These are phyloP conservation scores for Eupithecia inturbata DNA, from an alignment of 2,888 invertebrate genomes.

Conservation along the genomic window DNA sequence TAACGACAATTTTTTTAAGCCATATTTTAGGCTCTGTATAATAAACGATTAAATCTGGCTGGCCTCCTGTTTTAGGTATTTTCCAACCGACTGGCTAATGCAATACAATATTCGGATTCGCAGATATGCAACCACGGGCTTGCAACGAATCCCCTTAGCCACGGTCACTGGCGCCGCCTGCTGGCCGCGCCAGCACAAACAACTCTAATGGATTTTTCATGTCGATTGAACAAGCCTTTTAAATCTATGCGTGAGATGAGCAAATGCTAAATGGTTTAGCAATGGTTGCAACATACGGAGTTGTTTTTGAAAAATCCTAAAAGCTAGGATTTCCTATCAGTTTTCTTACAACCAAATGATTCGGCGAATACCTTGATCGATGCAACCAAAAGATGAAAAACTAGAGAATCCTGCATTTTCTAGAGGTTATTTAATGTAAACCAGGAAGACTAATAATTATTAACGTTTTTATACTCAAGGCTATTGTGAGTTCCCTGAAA, in stretches of 20 bases:
- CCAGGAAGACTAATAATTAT: constrained; percentile 59
- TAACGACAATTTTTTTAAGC: background rate
- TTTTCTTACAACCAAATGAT: background rate
- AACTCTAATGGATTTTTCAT: constrained; percentile 83
- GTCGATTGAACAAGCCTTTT: constrained; percentile 77
- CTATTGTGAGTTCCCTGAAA: constrained; percentile 59
- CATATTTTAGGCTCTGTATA: background rate
- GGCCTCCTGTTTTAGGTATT: constrained; percentile 12
- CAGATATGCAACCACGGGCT: constrained; percentile 56
- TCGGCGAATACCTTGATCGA: background rate
- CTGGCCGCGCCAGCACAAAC: constrained; percentile 69
- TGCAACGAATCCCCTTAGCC: constrained; percentile 80
- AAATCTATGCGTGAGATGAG: constrained; percentile 64
- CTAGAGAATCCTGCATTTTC: background rate
- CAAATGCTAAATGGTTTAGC: constrained; percentile 35
- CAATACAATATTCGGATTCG: constrained; percentile 29
- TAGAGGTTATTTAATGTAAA: background rate
- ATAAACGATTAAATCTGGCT: background rate
- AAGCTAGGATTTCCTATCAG: background rate
- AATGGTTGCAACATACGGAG: background rate
- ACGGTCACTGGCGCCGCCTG: constrained; percentile 78
- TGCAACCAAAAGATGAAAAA: background rate
- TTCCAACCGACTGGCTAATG: constrained; percentile 20
- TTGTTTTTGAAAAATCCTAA: no score
- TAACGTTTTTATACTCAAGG: constrained; percentile 65